phyloP scores from a whole-genome alignment of 2,888 invertebrate species.

The Cremastinae sp. region DNA sequence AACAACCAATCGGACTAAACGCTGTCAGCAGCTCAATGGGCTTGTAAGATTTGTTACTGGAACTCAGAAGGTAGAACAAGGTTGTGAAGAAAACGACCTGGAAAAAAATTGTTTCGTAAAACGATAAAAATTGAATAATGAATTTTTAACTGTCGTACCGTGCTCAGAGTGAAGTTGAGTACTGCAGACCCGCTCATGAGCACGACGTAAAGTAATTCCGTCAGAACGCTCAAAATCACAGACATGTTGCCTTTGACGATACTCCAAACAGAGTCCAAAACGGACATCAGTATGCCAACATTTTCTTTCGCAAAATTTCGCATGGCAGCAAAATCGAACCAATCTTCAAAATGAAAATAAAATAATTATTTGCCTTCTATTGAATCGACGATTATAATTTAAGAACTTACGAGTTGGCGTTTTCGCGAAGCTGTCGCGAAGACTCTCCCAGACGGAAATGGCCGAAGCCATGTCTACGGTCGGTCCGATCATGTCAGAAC shows the following conservation, averaged over 20 bases:
- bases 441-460: conserved; percentile 87
- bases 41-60: conserved; percentile 92
- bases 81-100: conserved; percentile 98
- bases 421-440: conserved; percentile 87
- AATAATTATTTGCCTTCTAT: too few relatives aligned
- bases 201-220: conserved; percentile 92
- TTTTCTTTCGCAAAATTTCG: conserved; percentile 94
- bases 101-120: too few relatives aligned
- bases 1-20: conserved; percentile 89
- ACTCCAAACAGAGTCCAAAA: conserved; percentile 93
- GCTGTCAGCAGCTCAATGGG: conserved; percentile 94
- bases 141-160: conserved; percentile 82
- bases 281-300: conserved; percentile 92
- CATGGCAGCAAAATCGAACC: conserved; percentile 88
- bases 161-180: conserved; percentile 91
- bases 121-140: background rate
- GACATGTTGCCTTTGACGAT: conserved; percentile 96
- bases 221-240: conserved; percentile 90
- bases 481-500: conserved; percentile 84
- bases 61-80: conserved; percentile 95
- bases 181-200: conserved; percentile 95
- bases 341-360: conserved; percentile 81
- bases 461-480: conserved; percentile 88
- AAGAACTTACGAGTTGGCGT: conserved; percentile 84
- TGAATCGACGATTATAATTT: background rate